Evolutionary conservation across 2,113 vertebrate genomes (phyloP).

Genomic region (Lasiurus cinereus): DNA sequence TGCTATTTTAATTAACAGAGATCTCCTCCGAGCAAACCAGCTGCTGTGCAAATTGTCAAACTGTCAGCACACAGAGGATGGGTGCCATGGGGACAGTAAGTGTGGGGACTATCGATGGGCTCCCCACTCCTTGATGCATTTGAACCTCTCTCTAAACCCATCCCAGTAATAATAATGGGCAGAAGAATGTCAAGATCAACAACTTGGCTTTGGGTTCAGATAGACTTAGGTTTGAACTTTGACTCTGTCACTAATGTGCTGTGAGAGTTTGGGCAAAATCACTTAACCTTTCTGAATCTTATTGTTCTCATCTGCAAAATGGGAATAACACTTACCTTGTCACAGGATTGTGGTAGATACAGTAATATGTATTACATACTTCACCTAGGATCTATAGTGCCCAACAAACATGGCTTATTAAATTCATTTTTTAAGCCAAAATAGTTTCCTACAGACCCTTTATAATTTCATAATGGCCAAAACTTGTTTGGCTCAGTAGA

Average conservation of each 20-base stretch:
- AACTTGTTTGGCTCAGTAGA: too few species aligned
- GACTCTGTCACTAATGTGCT: slow-evolving; percentile 2
- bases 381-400: neutral
- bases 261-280: slow-evolving; percentile 22
- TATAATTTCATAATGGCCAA: neutral
- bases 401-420: neutral
- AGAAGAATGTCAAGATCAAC: neutral
- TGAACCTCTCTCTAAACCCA: neutral
- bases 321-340: neutral
- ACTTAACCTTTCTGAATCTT: slow-evolving; percentile 5
- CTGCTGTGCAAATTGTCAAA: slow-evolving; percentile 89
- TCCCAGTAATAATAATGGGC: neutral
- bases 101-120: neutral
- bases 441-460: neutral
- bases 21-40: slow-evolving; percentile 90
- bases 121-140: neutral
- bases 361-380: neutral
- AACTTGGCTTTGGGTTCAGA: slow-evolving; percentile 23
- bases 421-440: neutral
- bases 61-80: slow-evolving; percentile 87
- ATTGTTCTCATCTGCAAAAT: slow-evolving; percentile 31
- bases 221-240: neutral
- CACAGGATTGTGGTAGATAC: neutral
- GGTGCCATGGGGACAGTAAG: slow-evolving; percentile 56
- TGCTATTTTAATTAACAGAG: slow-evolving; percentile 91